Percentiles rank a stretch among this genome's conserved stretches.
Conservation (phyloP, 2,113 vertebrate genomes). For the Varanus salvator region DNA sequence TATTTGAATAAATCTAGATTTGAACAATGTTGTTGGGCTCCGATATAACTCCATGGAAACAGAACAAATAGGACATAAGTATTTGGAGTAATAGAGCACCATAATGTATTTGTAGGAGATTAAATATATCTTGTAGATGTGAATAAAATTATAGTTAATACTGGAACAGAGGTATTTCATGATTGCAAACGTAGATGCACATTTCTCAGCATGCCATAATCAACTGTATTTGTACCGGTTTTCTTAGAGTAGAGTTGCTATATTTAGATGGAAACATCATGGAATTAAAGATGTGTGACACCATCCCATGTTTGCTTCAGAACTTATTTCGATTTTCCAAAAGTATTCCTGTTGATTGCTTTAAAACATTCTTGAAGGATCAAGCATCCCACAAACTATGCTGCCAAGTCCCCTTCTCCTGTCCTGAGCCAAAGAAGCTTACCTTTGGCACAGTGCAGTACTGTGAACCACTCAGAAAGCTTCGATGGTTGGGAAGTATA, state of each 20-base stretch:
- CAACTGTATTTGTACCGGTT: background rate
- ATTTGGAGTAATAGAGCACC: background rate
- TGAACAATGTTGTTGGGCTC: background rate
- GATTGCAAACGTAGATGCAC: background rate
- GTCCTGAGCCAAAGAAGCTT: background rate
- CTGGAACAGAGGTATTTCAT: background rate
- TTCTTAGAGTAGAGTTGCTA: background rate
- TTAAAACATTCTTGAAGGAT: background rate
- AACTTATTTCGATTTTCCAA: background rate
- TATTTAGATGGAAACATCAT: background rate
- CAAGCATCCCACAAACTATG: background rate
- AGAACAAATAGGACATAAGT: background rate
- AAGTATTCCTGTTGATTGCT: background rate
- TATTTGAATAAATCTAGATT: background rate
- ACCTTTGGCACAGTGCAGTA: background rate
- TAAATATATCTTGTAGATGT: background rate
- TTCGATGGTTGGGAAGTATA: too few species aligned
- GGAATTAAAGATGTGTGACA: background rate
- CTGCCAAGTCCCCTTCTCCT: background rate
- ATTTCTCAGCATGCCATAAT: background rate
- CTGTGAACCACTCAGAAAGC: too few species aligned
- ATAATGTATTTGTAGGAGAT: background rate
- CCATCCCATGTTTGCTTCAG: background rate
- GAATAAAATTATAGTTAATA: background rate
- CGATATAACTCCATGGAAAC: background rate